Conservation (phyloP, 2,888 invertebrate species). For the Diogma glabrata region DNA sequence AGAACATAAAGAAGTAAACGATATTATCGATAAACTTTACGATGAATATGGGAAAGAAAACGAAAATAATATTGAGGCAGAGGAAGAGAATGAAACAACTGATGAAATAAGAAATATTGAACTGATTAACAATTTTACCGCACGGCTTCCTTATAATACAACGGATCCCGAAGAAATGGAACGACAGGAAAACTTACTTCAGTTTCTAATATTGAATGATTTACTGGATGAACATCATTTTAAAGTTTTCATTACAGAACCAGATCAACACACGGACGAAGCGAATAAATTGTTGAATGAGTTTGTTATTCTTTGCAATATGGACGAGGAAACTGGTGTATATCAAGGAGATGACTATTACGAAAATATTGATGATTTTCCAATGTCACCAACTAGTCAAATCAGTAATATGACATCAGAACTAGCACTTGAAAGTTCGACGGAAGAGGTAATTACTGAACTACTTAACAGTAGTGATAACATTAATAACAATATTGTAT, state of each 20-base stretch:
- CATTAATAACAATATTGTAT: conserved; percentile 5
- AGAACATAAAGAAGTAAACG: conserved; percentile 32
- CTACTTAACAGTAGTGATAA: conserved; percentile 1
- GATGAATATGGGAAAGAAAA: neutral
- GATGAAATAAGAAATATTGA: too few species aligned
- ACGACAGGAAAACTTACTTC: conserved; percentile 29
- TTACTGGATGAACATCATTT: conserved; percentile 34
- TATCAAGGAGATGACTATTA: neutral
- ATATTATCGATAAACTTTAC: conserved; percentile 28
- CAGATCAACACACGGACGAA: conserved; percentile 31
- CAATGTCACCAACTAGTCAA: conserved; percentile 40
- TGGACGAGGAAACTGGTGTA: neutral
- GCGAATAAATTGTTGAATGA: conserved; percentile 29
- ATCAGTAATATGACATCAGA: conserved; percentile 41
- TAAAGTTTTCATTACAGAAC: conserved; percentile 32
- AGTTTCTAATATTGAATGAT: conserved; percentile 32
- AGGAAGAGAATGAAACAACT: neutral
- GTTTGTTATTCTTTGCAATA: neutral
- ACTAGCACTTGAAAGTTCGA: conserved; percentile 28
- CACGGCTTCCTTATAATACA: conserved; percentile 29
- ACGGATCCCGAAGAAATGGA: conserved; percentile 28
- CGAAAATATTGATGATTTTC: conserved; percentile 11
- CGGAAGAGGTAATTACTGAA: neutral
- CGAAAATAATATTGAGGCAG: neutral
- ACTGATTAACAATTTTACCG: neutral